These are phyloP conservation scores for Bugulina stolonifera DNA, from an alignment of 2,888 invertebrate genomes.

Conservation along the genomic window DNA sequence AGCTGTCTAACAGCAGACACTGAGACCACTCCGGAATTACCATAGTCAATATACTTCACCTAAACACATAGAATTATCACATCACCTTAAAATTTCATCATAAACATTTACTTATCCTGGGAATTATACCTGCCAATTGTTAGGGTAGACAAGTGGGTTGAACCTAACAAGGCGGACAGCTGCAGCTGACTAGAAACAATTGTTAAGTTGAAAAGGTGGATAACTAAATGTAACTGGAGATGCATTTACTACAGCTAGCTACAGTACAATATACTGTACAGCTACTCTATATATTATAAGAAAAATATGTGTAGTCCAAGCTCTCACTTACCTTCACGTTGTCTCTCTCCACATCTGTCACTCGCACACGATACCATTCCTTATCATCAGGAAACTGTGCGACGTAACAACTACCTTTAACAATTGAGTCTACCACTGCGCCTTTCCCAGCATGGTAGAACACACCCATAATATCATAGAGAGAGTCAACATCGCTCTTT, in stretches of 20 bases:
- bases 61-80: background rate
- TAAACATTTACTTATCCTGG: no score
- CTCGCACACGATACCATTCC: background rate
- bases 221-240: no score
- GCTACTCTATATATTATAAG: no score
- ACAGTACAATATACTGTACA: no score
- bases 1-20: background rate
- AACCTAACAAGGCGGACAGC: no score
- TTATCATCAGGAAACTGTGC: background rate
- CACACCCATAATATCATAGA: constrained; percentile 54
- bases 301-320: no score
- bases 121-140: no score
- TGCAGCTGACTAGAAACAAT: no score
- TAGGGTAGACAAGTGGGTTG: no score
- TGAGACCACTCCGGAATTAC: background rate
- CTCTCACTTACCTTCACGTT: background rate
- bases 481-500: constrained; percentile 47
- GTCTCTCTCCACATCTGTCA: background rate
- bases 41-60: constrained; percentile 13
- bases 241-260: no score
- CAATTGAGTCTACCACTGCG: constrained; percentile 23
- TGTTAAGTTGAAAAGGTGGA: no score
- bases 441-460: constrained; percentile 39
- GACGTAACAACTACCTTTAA: background rate
- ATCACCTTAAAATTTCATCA: no score